phyloP scores from a whole-genome alignment of 2,888 invertebrate genomes.

The Scaeva pyrastri region DNA sequence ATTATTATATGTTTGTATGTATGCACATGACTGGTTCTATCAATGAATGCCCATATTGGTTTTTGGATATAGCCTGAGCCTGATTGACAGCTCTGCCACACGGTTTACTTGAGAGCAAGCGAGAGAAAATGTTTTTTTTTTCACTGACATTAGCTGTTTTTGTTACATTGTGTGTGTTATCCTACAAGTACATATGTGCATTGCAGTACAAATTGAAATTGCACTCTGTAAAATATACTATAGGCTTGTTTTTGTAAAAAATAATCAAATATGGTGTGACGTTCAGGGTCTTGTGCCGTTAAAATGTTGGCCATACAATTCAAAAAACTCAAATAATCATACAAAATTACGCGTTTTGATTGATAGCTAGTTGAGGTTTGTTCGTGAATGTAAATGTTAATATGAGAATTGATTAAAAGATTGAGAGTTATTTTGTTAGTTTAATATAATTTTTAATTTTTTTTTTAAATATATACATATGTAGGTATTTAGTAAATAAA shows the following conservation, averaged over 20 bases:
- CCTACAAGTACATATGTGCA: too few relatives aligned
- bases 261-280: constrained; percentile 65
- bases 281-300: constrained; percentile 52
- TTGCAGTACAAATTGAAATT: constrained; percentile 54
- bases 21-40: constrained; percentile 58
- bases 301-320: constrained; percentile 23
- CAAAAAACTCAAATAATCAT: constrained; percentile 30
- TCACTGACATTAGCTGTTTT: background rate
- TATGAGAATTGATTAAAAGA: background rate
- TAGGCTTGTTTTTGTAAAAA: constrained; percentile 48
- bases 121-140: constrained; percentile 37
- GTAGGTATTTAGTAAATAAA: too few relatives aligned
- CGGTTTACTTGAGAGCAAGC: background rate
- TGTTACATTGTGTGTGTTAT: constrained; percentile 18
- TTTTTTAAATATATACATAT: too few relatives aligned
- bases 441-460: too few relatives aligned
- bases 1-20: background rate
- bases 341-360: constrained; percentile 62
- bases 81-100: constrained; percentile 70
- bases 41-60: constrained; percentile 67
- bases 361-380: constrained; percentile 26
- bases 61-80: constrained; percentile 8
- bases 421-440: too few relatives aligned
- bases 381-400: background rate
- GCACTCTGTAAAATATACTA: constrained; percentile 53